These are phyloP conservation scores for Eidolon dupreanum DNA, from an alignment of 2,797 vertebrate species.

Conservation along the genomic window DNA sequence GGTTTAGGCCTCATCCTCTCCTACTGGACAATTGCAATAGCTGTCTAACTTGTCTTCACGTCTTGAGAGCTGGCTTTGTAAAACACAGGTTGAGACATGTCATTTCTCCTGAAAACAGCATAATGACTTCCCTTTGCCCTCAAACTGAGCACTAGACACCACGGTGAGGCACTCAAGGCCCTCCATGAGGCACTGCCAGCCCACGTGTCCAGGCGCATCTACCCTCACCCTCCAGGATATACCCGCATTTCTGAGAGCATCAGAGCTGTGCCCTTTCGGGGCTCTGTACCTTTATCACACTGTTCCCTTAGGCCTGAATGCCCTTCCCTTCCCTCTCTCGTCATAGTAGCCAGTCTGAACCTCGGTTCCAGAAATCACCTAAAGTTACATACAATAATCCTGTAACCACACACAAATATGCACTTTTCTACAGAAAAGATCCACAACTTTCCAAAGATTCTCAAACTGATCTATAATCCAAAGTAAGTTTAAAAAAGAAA, in stretches of 20 bases:
- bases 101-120: neutral
- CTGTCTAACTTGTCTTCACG: neutral
- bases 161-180: fast-evolving
- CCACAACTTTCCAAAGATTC: neutral
- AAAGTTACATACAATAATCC: neutral
- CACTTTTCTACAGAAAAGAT: neutral
- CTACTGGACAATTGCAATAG: neutral
- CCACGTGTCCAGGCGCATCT: neutral
- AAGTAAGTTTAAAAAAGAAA: slow-evolving; percentile 9
- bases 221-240: neutral
- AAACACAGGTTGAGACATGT: neutral
- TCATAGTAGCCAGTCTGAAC: neutral
- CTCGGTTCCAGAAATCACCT: neutral
- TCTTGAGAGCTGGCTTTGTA: neutral
- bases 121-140: neutral
- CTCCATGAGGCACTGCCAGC: no score
- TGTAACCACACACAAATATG: neutral
- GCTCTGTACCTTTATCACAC: neutral
- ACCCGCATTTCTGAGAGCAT: neutral
- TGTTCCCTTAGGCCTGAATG: neutral
- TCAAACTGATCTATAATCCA: neutral
- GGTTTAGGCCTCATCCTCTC: neutral
- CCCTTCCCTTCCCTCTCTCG: neutral
- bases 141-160: neutral
- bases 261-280: neutral